Base-by-base conservation (phyloP, 1,140 invertebrate genomes). In the Calliopsis andreniformis region DNA sequence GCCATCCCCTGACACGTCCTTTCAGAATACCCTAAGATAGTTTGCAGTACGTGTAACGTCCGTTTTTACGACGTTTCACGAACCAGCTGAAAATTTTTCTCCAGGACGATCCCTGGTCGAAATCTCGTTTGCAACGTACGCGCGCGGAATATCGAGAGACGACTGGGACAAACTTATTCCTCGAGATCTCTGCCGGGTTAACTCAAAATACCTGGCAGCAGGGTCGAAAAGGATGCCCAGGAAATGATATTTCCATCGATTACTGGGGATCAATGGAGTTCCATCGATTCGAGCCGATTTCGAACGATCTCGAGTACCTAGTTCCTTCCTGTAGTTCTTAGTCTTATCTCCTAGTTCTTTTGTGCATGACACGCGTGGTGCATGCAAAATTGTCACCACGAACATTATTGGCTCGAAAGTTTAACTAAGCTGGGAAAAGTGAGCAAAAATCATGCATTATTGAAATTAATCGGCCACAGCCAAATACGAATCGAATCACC, bases 51-150 rank as follows among this genome's bases (percentile, higher is more conserved):
- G 62, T 58, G 68, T 80, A 72, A 84, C 55, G 81, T 84, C 82
- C 78, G 78, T 80, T 59, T 79, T 83, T 79, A 79, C 80, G 71
- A 79, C 70, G 55, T 83, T 79, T 75, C 77, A 78, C 49, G 59
- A 76, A 47, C 67, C 55, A 55, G 71, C 66, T 76, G 49, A 82
- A 83, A 83, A 79, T 83, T 83, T 76, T 79, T 59, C 76, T 70
- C 45, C 61, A 55, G n/a, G n/a, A n/a, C n/a, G n/a, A n/a, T 49
- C 66, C 45, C 55, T 30, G 70, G 58, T 79, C 77, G 80, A 67
- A 83, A 83, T 83, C 82, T 83, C 82, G 80, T 83, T 83, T 83
- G 80, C 80, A 67, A 83, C 53, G 42, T 45, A 83, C 82, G 82
- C 82, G 80, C 43, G 23, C 30, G 55, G 82, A 83, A 83, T 83